A percentile compares a stretch with the other conserved stretches of the same genome.
Evolutionary conservation across 2,888 invertebrate genomes (phyloP).

Genomic region (Macrophya alboannulata): DNA sequence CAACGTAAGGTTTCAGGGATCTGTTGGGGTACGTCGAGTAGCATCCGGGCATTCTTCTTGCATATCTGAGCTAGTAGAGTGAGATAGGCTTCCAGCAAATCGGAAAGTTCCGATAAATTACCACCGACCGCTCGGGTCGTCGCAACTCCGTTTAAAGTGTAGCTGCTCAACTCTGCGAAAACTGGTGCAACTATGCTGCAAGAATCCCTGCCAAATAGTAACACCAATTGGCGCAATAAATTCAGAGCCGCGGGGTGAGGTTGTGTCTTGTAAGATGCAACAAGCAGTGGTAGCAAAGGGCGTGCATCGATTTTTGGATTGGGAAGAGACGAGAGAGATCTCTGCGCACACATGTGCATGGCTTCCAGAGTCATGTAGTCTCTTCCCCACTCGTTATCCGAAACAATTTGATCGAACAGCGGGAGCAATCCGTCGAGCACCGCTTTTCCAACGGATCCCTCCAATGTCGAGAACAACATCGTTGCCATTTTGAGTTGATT

Average conservation of each 20-base stretch:
- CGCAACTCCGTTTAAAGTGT: conserved; percentile 74
- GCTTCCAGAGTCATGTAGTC: conserved; percentile 86
- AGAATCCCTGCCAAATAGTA: conserved; percentile 80
- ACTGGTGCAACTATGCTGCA: conserved; percentile 69
- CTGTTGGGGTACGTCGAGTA: conserved; percentile 77
- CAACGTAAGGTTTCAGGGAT: conserved; percentile 79
- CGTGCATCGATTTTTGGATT: conserved; percentile 73
- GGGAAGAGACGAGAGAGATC: conserved; percentile 72
- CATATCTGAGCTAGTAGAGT: conserved; percentile 84
- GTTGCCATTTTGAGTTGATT: conserved; percentile 87
- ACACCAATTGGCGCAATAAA: conserved; percentile 77
- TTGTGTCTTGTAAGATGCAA: conserved; percentile 78
- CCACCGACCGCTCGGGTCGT: conserved; percentile 73
- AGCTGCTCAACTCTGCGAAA: conserved; percentile 71
- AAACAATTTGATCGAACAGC: conserved; percentile 83
- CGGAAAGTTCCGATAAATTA: conserved; percentile 84
- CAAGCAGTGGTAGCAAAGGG: conserved; percentile 69
- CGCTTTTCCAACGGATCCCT: conserved; percentile 80
- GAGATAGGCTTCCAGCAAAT: conserved; percentile 88
- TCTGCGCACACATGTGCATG: conserved; percentile 76
- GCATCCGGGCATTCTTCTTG: conserved; percentile 83
- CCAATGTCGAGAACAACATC: conserved; percentile 84
- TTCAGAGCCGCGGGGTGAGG: conserved; percentile 79
- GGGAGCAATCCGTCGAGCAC: conserved; percentile 80
- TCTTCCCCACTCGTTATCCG: conserved; percentile 82